phyloP scores from a whole-genome alignment of 1,140 invertebrate species.

The Phenacoccus solenopsis region DNA sequence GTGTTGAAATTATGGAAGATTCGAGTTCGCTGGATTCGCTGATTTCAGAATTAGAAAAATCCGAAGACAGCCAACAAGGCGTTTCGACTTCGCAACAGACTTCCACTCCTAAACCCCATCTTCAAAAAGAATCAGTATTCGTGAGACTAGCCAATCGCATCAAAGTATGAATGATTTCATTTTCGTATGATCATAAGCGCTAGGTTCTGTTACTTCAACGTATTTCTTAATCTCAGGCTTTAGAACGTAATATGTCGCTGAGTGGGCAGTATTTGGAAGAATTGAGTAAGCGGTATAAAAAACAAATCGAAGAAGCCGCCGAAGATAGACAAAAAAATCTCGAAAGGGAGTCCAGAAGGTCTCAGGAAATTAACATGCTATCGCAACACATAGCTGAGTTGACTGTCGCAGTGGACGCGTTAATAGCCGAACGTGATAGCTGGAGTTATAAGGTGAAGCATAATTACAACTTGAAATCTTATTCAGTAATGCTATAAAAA shows the following conservation, averaged over 20 bases:
- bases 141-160: slow-evolving; percentile 88
- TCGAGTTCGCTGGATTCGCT: slow-evolving; percentile 36
- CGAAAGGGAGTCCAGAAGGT: slow-evolving; percentile 49
- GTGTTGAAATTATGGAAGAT: slow-evolving; percentile 31
- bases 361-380: slow-evolving; percentile 46
- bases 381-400: slow-evolving; percentile 48
- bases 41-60: slow-evolving; percentile 38
- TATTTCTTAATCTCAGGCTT: slow-evolving; percentile 43
- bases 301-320: slow-evolving; percentile 73
- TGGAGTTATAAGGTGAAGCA: slow-evolving; percentile 43
- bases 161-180: slow-evolving; percentile 46
- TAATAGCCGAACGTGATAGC: slow-evolving; percentile 49
- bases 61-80: slow-evolving; percentile 31
- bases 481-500: no score
- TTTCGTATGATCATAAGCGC: neutral
- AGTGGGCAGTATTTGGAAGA: slow-evolving; percentile 92
- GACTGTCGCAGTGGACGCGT: slow-evolving; percentile 37
- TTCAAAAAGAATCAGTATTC: slow-evolving; percentile 86
- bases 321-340: slow-evolving; percentile 57
- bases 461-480: no score
- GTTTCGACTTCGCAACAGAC: slow-evolving; percentile 27
- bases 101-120: slow-evolving; percentile 27
- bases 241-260: slow-evolving; percentile 92
- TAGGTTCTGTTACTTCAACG: neutral
- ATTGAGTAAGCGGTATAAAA: slow-evolving; percentile 82